phyloP scores from a whole-genome alignment of 2,888 invertebrate species.

The Epinotia brunnichana region DNA sequence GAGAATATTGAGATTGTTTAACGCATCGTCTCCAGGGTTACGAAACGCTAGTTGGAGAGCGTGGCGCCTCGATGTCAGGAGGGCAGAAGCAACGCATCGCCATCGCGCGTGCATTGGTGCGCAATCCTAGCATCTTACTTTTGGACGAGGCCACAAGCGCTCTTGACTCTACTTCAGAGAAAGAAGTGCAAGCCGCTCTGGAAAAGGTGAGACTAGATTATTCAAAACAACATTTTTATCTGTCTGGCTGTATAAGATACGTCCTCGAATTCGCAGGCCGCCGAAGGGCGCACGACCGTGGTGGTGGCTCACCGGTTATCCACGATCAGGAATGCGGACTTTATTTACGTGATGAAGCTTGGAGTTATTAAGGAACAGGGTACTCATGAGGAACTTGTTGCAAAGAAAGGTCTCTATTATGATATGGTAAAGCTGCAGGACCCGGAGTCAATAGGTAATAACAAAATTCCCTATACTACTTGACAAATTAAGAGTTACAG shows the following conservation, averaged over 20 bases:
- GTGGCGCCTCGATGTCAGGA: slow-evolving; percentile 91
- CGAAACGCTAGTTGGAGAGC: slow-evolving; percentile 91
- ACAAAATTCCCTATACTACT: neutral
- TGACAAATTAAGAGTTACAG: neutral
- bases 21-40: slow-evolving; percentile 86
- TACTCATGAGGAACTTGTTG: slow-evolving; percentile 87
- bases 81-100: slow-evolving; percentile 96
- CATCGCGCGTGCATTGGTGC: slow-evolving; percentile 93
- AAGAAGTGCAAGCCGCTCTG: slow-evolving; percentile 91
- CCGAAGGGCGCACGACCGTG: slow-evolving; percentile 89
- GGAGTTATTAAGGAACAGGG: slow-evolving; percentile 88
- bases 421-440: slow-evolving; percentile 87
- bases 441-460: slow-evolving; percentile 49
- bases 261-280: slow-evolving; percentile 76
- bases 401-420: slow-evolving; percentile 86
- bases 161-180: slow-evolving; percentile 92
- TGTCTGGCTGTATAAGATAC: neutral
- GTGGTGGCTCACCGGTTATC: slow-evolving; percentile 91
- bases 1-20: no score
- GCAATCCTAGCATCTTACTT: slow-evolving; percentile 90
- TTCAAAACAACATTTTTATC: neutral
- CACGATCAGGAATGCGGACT: slow-evolving; percentile 88
- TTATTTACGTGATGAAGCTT: slow-evolving; percentile 88
- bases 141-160: slow-evolving; percentile 96
- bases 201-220: slow-evolving; percentile 82